These are phyloP conservation scores for Nothoprocta perdicaria DNA, from an alignment of 2,113 vertebrate species.

Conservation along the genomic window DNA sequence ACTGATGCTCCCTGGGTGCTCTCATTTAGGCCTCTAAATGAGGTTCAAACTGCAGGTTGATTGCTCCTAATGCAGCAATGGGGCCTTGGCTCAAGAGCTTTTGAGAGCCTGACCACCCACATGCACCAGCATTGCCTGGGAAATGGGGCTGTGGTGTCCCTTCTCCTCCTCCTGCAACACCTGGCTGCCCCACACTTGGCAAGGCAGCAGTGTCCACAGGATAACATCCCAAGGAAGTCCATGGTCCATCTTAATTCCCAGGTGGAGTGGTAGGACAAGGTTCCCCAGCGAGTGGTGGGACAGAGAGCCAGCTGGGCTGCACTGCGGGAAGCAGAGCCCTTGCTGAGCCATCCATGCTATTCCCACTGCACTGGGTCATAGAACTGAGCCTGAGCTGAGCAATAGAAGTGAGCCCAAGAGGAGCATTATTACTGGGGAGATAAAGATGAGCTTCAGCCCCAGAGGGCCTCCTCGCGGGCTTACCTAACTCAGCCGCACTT, in stretches of 20 bases:
- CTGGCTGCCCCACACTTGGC: neutral
- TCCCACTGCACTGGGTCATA: neutral
- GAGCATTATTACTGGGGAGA: neutral
- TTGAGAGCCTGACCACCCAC: neutral
- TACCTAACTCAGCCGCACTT: slow-evolving; percentile 12
- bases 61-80: neutral
- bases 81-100: neutral
- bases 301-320: too few relatives aligned
- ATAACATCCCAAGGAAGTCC: neutral
- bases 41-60: too few relatives aligned
- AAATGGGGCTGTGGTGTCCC: neutral
- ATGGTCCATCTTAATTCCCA: neutral
- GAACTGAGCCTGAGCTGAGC: neutral
- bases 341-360: neutral
- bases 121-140: neutral
- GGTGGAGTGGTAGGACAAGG: neutral
- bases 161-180: neutral
- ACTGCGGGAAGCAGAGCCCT: neutral
- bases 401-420: neutral
- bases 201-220: neutral
- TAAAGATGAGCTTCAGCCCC: neutral
- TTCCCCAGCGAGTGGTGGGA: neutral
- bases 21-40: neutral
- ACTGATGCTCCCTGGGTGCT: neutral
- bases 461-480: neutral